A percentile compares a stretch with the other conserved stretches of the same genome.
Evolutionary conservation across 2,797 vertebrate genomes (phyloP).

Genomic region (Scarus forsteni): DNA sequence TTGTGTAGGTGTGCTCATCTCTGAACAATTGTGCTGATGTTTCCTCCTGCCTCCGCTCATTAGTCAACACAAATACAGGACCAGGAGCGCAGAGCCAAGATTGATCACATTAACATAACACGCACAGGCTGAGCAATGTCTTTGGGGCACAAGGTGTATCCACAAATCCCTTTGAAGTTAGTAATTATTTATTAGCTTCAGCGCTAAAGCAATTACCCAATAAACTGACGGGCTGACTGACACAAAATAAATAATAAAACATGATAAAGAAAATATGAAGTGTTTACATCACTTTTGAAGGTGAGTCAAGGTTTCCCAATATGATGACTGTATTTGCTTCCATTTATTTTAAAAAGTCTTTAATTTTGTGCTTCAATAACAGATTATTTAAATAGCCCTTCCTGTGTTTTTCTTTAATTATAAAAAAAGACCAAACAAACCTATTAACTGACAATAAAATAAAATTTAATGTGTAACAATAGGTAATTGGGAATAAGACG

Average conservation of each 20-base stretch:
- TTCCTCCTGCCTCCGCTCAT: conserved; percentile 16
- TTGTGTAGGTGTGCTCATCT: not conserved
- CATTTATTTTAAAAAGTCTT: not conserved
- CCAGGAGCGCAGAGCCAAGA: conserved; percentile 13
- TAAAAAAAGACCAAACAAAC: not conserved
- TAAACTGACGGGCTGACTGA: not conserved
- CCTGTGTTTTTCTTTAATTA: no score
- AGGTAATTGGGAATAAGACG: not conserved
- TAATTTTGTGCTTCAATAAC: not conserved
- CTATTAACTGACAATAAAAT: not conserved
- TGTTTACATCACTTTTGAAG: not conserved
- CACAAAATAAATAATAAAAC: conserved; percentile 8
- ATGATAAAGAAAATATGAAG: not conserved
- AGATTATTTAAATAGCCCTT: no score
- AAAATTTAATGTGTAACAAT: not conserved
- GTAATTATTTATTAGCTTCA: conserved; percentile 44
- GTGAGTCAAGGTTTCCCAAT: not conserved
- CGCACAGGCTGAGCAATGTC: conserved; percentile 25
- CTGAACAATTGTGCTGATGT: conserved; percentile 9
- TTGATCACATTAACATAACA: conserved; percentile 54
- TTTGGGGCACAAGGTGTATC: conserved; percentile 20
- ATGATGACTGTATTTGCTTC: not conserved
- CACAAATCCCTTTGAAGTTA: conserved; percentile 48
- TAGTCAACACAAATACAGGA: conserved; percentile 13
- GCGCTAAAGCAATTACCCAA: not conserved